Evolutionary conservation across 1,140 invertebrate genomes (phyloP).

Genomic region (Venturia canescens): DNA sequence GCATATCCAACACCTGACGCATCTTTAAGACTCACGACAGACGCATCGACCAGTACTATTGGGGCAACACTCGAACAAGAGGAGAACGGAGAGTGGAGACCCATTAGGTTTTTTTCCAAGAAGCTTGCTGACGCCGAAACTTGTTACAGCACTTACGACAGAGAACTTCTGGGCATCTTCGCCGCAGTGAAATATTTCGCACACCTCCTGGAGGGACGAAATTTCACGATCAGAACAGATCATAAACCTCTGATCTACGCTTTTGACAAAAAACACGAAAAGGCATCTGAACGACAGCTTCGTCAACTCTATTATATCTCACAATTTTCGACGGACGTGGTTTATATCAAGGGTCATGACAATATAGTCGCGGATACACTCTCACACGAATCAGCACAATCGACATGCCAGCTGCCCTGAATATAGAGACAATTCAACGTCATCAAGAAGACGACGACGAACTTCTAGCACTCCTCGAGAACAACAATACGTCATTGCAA

Average conservation of each 20-base stretch:
- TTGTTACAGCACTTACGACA: slow-evolving; percentile 54
- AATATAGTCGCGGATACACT: slow-evolving; percentile 57
- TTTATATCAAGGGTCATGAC: slow-evolving; percentile 50
- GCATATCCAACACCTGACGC: background rate
- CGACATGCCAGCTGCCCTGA: background rate
- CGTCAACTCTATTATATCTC: slow-evolving; percentile 41
- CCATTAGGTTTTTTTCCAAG: slow-evolving; percentile 57
- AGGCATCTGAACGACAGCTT: slow-evolving; percentile 57
- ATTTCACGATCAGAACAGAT: slow-evolving; percentile 65
- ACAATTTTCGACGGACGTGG: slow-evolving; percentile 57
- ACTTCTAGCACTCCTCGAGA: background rate
- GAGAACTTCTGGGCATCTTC: slow-evolving; percentile 64
- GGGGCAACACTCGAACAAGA: background rate
- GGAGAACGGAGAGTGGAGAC: slow-evolving; percentile 16
- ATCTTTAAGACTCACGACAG: background rate
- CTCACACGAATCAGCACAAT: background rate
- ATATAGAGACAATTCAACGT: background rate
- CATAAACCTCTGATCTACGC: slow-evolving; percentile 67
- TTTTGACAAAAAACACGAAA: slow-evolving; percentile 60
- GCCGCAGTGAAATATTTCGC: slow-evolving; percentile 50
- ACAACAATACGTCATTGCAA: background rate
- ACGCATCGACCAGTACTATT: background rate
- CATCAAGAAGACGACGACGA: background rate
- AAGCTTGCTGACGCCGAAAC: slow-evolving; percentile 50
- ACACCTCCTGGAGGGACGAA: slow-evolving; percentile 50